Evolutionary conservation across 64 coral and sea anemone genomes (phyloP), one percentile per base, ranked within the genome.

Genomic region (Acropora yongei): DNA sequence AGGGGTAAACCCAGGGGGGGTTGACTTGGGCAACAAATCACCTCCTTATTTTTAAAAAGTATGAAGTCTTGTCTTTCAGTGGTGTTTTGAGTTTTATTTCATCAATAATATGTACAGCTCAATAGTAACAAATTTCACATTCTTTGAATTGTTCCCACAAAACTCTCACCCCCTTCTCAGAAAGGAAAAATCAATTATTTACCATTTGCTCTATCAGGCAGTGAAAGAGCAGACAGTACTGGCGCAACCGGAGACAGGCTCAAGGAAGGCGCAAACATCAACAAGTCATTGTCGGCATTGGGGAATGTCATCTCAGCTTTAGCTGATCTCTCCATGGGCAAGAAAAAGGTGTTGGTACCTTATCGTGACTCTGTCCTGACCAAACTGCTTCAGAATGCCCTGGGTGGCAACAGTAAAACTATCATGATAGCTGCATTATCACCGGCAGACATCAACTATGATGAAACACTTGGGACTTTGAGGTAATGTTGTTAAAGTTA

Each of bases 371-470:
- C 97, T 46, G 97, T 96, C 1, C 91, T 99, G 3, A 99, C 97
- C 8, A 99, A 99, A 67, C 68, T 99, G 53, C 79, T 99, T 41
- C 97, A 99, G 86, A 99, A 96, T 99, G 97, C 97, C 45, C 71
- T 99, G 89, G 97, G 97, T 89, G 97, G 97, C 9, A 99, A 99
- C 88, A 99, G 97, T 66, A 99, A 99, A 41, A 99, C 97, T 3
- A 99, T 99, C 57, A 99, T 99, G 97, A 99, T 99, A 80, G 97
- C 97, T 86, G 97, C 97, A 0, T 69, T 99, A 13, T 99, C 97
- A 60, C 97, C 97, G 76, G 97, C 97, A 8, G 97, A 99, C 76
- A 99, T 99, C 91, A 99, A 99, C 88, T 94, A 99, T 75, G 97
- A 99, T 87, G 97, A 99, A 76, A 99, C 97, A 6, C 94, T 99